Conservation (phyloP, 1,140 invertebrate genomes). For the Babylonia areolata region DNA sequence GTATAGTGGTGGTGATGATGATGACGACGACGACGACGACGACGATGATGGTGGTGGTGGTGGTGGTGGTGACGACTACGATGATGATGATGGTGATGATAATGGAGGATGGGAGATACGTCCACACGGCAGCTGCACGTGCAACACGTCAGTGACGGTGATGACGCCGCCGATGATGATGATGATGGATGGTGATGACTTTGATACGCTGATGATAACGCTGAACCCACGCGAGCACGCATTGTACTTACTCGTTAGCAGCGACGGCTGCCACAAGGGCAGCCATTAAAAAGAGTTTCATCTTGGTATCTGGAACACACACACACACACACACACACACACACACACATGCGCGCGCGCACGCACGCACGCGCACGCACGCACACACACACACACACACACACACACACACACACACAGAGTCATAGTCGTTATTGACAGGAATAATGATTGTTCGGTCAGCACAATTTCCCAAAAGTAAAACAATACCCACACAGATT, state of each 20-base stretch:
- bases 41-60: no score
- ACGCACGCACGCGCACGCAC: background rate
- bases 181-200: background rate
- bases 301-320: constrained; percentile 32
- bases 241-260: constrained; percentile 48
- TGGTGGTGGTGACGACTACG: no score
- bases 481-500: no score
- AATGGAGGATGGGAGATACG: constrained; percentile 40
- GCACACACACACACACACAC: background rate
- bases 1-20: no score
- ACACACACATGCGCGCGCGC: background rate
- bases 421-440: background rate
- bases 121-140: constrained; percentile 61
- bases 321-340: constrained; percentile 14
- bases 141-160: background rate
- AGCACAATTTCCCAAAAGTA: no score
- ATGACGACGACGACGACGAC: no score
- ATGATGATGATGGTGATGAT: no score
- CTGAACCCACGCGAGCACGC: no score
- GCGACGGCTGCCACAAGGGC: constrained; percentile 34
- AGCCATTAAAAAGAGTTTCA: constrained; percentile 42
- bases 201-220: background rate
- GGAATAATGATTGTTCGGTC: no score
- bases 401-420: constrained; percentile 19
- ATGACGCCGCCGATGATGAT: background rate